Evolutionary conservation across 2,797 vertebrate genomes (phyloP).

Genomic region (Mormyrus proboscirostris): DNA sequence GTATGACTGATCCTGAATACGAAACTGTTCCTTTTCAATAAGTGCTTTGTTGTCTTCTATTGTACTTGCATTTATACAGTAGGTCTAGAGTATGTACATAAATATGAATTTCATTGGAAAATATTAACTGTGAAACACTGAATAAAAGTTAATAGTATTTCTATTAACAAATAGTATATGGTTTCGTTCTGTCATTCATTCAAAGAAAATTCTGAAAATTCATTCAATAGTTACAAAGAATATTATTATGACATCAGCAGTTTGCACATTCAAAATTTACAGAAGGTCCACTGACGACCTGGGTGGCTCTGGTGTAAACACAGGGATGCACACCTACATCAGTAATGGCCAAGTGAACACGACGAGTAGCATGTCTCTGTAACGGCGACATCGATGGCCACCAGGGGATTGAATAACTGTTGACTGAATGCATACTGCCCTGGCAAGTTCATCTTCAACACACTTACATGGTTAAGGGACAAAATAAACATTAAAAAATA

Average conservation of each 20-base stretch:
- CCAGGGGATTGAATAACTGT: neutral
- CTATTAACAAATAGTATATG: neutral
- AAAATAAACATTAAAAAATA: neutral
- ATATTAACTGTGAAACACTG: neutral
- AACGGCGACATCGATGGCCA: neutral
- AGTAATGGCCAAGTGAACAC: neutral
- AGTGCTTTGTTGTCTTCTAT: neutral
- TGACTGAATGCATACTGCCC: neutral
- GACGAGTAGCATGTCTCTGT: neutral
- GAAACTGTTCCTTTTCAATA: neutral
- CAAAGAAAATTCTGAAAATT: neutral
- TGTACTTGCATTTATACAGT: neutral
- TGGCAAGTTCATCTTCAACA: neutral
- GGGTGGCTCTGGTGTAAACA: neutral
- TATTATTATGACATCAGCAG: neutral
- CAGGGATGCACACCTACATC: neutral
- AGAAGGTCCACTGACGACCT: neutral
- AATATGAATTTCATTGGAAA: neutral
- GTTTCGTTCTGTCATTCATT: neutral
- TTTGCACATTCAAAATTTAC: neutral
- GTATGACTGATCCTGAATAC: neutral
- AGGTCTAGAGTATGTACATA: neutral
- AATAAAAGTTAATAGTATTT: neutral
- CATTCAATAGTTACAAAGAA: neutral
- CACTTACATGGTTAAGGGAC: neutral